A percentile compares a stretch with the other conserved stretches of the same genome.
These are phyloP conservation scores for Andrena bicolor DNA, from an alignment of 2,888 invertebrate genomes.

Conservation along the genomic window DNA sequence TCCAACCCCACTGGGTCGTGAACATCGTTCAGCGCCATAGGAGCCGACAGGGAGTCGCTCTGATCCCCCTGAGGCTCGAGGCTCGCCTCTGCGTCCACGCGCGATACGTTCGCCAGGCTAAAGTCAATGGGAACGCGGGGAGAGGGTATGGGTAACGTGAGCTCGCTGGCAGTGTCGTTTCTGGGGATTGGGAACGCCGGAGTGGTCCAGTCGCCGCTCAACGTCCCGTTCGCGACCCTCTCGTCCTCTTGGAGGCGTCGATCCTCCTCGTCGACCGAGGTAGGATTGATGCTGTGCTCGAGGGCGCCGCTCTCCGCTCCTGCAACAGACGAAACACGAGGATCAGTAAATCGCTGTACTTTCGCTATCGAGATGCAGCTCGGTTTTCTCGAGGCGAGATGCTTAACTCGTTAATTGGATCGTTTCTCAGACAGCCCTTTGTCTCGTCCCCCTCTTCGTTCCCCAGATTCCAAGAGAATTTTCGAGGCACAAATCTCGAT, in stretches of 20 bases:
- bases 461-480: too few species aligned
- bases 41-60: constrained; percentile 25
- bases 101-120: background rate
- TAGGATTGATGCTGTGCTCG: constrained; percentile 73
- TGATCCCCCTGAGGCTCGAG: constrained; percentile 49
- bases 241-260: constrained; percentile 40
- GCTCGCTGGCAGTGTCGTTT: constrained; percentile 36
- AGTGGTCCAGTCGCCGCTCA: constrained; percentile 14
- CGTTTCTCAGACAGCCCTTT: too few species aligned
- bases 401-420: too few species aligned
- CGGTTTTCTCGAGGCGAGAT: too few species aligned
- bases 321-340: constrained; percentile 48
- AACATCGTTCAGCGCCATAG: background rate
- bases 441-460: too few species aligned
- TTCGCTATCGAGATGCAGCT: background rate
- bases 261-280: constrained; percentile 50
- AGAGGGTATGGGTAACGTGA: background rate
- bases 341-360: background rate
- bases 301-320: constrained; percentile 70
- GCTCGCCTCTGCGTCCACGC: background rate
- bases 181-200: constrained; percentile 5
- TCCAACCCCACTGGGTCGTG: background rate
- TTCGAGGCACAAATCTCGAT: too few species aligned
- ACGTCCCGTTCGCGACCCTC: constrained; percentile 43
- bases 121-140: background rate